Percentiles rank a stretch among this genome's conserved stretches.
Evolutionary conservation across 2,888 invertebrate genomes (phyloP).

Genomic region (Clepsis dumicolana): DNA sequence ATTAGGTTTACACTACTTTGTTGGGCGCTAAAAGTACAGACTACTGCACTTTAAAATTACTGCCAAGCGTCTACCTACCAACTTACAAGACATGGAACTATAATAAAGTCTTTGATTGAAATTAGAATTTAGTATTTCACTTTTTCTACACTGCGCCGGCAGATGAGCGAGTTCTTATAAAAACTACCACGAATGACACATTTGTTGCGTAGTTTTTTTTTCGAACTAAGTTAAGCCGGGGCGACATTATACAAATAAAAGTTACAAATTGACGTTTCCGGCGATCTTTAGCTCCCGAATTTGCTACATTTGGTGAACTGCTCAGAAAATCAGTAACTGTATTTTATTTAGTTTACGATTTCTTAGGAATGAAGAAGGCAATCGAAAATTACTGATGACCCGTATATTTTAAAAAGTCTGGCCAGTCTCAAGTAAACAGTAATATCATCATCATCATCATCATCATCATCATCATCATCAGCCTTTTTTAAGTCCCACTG

Average conservation of each 20-base stretch:
- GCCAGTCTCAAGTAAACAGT: too few relatives aligned
- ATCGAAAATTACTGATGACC: not conserved
- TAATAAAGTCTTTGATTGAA: too few relatives aligned
- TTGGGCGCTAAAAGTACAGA: too few relatives aligned
- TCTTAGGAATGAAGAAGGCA: not conserved
- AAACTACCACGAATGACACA: constrained; percentile 34
- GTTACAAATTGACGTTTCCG: constrained; percentile 58
- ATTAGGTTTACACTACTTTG: too few relatives aligned
- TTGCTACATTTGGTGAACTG: constrained; percentile 41
- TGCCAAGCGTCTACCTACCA: too few relatives aligned
- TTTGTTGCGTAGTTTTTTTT: constrained; percentile 30
- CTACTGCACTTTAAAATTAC: too few relatives aligned
- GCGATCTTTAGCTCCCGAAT: constrained; percentile 42
- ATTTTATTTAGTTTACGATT: not conserved
- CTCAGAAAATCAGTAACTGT: not conserved
- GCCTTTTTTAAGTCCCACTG: too few relatives aligned
- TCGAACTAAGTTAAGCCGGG: constrained; percentile 41
- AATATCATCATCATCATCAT: too few relatives aligned
- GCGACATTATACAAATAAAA: constrained; percentile 52
- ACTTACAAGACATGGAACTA: too few relatives aligned
- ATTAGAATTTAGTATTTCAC: not conserved
- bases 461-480: too few relatives aligned
- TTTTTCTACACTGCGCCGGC: not conserved
- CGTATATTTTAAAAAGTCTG: too few relatives aligned
- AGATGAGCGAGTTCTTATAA: constrained; percentile 9